Base-by-base conservation (phyloP, 2,888 invertebrate species). In the Pandemis cinnamomeana region DNA sequence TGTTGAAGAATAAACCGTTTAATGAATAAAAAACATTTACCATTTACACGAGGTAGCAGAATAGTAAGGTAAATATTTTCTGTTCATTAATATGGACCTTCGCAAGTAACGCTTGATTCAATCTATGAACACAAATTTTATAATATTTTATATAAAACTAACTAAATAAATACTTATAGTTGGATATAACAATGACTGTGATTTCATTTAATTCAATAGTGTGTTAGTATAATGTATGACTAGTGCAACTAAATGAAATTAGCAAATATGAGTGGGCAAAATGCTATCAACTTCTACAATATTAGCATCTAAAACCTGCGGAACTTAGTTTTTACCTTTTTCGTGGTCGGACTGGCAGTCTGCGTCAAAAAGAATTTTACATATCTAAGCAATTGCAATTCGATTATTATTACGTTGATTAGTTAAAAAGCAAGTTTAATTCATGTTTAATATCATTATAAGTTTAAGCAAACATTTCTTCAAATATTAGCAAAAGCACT, bases 271-370 rank as follows among this genome's bases (percentile, higher is more conserved):
- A 58, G n/a, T 41, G 61, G 2, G 11, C 5, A 27, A 64, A 51
- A 7, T n/a, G 8, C 11, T 13, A n/a, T 15, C 7, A 15, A 8
- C 7, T 15, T 62, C 63, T 64, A 64, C 20, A 6, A 13, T 8
- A 48, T n/a, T n/a, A 36, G 48, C 4, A 5, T 27, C 27, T 63
- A 46, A 10, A 64, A n/a, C 20, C 41, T 58, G 10, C 7, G 20
- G 11, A 27, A 60, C 44, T 72, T 74, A 55, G 36, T 82, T 86
- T 86, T 88, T 86, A 90, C 91, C 90, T 90, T 89, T 81, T 79
- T 84, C 76, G 84, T 81, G 77, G 80, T 86, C 73, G 83, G 79
- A 75, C 77, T 82, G 78, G 88, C 87, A 72, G 81, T 86, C 90
- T 91, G 89, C 78, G 82, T 83, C 71, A 77, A 84, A 87, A 84